A percentile compares a stretch with the other conserved stretches of the same genome.
Evolutionary conservation across 2,888 invertebrate species (phyloP).

Genomic region (Allygus modestus): DNA sequence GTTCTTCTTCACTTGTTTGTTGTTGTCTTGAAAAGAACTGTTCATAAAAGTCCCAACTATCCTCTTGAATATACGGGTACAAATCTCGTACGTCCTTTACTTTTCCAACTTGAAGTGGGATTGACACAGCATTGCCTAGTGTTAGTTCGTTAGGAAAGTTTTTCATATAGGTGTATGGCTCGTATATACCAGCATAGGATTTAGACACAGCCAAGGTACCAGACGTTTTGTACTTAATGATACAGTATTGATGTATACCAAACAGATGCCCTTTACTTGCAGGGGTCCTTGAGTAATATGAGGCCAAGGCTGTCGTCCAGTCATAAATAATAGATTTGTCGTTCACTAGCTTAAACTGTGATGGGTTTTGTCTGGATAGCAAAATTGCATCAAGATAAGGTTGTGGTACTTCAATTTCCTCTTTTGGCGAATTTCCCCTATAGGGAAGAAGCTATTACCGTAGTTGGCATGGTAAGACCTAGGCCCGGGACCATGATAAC

Average conservation of each 20-base stretch:
- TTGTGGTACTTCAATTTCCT: slow-evolving; percentile 48
- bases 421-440: too few relatives aligned
- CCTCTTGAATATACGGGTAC: slow-evolving; percentile 11
- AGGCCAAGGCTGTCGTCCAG: slow-evolving; percentile 35
- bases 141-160: slow-evolving; percentile 24
- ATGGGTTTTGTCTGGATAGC: slow-evolving; percentile 35
- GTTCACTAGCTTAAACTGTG: slow-evolving; percentile 17
- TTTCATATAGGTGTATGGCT: slow-evolving; percentile 53
- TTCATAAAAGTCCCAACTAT: slow-evolving; percentile 27
- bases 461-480: too few relatives aligned
- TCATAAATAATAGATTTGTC: slow-evolving; percentile 45
- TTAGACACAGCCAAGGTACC: slow-evolving; percentile 40
- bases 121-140: neutral
- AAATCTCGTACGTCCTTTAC: slow-evolving; percentile 46
- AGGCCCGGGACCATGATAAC: too few relatives aligned
- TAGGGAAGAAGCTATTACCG: too few relatives aligned
- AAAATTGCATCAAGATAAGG: slow-evolving; percentile 41
- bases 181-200: slow-evolving; percentile 26
- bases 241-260: slow-evolving; percentile 46
- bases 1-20: slow-evolving; percentile 8
- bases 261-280: slow-evolving; percentile 1
- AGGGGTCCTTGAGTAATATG: slow-evolving; percentile 8
- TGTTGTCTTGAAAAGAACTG: slow-evolving; percentile 31
- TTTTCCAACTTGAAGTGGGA: slow-evolving; percentile 21
- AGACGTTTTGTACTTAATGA: slow-evolving; percentile 52